phyloP scores from a whole-genome alignment of 2,888 invertebrate genomes.

The Sinelater perroti region DNA sequence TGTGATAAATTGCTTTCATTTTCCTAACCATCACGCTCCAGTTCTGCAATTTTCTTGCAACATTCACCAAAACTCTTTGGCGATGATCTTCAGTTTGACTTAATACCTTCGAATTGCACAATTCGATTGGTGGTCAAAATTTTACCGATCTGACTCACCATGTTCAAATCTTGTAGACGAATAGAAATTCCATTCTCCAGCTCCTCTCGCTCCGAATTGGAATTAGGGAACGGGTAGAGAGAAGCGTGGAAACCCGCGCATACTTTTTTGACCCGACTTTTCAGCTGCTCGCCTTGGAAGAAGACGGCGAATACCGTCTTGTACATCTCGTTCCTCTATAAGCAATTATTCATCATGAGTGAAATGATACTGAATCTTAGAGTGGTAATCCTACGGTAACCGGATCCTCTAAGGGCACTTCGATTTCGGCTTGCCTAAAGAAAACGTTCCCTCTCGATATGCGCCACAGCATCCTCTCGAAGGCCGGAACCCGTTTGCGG shows the following conservation, averaged over 20 bases:
- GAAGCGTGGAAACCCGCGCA: slow-evolving; percentile 93
- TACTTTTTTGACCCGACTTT: slow-evolving; percentile 88
- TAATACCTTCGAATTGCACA: slow-evolving; percentile 70
- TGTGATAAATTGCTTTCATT: slow-evolving; percentile 95
- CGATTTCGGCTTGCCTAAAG: slow-evolving; percentile 84
- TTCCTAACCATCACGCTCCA: slow-evolving; percentile 89
- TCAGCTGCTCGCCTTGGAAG: slow-evolving; percentile 91
- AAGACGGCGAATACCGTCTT: slow-evolving; percentile 89
- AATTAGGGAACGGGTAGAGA: slow-evolving; percentile 90
- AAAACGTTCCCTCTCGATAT: slow-evolving; percentile 93
- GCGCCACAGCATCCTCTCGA: slow-evolving; percentile 93
- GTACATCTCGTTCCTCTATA: slow-evolving; percentile 83
- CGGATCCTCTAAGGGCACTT: slow-evolving; percentile 84
- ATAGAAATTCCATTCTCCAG: slow-evolving; percentile 90
- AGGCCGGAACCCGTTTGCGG: slow-evolving; percentile 86
- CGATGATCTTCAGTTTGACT: slow-evolving; percentile 90
- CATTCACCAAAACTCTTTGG: slow-evolving; percentile 82
- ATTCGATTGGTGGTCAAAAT: slow-evolving; percentile 25
- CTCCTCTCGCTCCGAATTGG: slow-evolving; percentile 81
- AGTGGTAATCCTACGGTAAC: slow-evolving; percentile 71
- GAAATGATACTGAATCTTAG: neutral
- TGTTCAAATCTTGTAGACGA: slow-evolving; percentile 85
- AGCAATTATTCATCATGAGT: neutral
- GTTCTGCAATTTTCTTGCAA: slow-evolving; percentile 85
- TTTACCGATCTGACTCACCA: too few relatives aligned